Base-by-base conservation (phyloP, 2,113 vertebrate species). In the Apodemus speciosus region DNA sequence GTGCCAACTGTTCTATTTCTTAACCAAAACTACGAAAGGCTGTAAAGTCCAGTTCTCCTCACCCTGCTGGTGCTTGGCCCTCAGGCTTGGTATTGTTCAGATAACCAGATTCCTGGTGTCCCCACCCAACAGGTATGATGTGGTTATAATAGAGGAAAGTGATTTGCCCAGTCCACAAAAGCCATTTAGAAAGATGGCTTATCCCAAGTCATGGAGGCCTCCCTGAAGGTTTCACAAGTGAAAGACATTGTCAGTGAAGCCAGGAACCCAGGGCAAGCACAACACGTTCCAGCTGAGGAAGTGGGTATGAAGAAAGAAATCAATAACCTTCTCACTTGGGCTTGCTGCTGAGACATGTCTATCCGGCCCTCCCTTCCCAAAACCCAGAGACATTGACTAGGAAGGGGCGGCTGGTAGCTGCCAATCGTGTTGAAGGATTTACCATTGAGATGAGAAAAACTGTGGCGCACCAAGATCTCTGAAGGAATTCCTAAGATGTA, bases 1-100 rank as follows among this genome's bases (percentile, higher is more conserved):
- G 76, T 96, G 92, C 93, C 96, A 89, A 96, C 79, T 85, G 11
- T 95, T 46, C 84, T 79, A 77, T 90, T 77, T 38, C 27, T 58
- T 51, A 91, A 73, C 25, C 79, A 73, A 86, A 92, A 85, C 53
- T 62, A 68, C 38, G 56, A 13, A 88, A 53, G 77, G 69, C 75
- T 38, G 56, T 16, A 18, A 16, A 30, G 16, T 49, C 58, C 1
- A 9, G 51, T 49, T 77, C n/a, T 68, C 66, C 35, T 56, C 56
- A 60, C 21, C 14, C 9, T 56, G 15, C 66, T 43, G 9, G n/a
- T 35, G 38, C 14, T 21, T 62, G 40, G 81, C 27, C n/a, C 30
- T 80, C 51, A 53, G 75, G 25, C 51, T 21, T 75, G 53, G 1
- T n/a, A 3, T 1, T 27, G 43, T 73, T 32, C 77, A 1, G 23